phyloP scores from a whole-genome alignment of 92 coral and sea anemone genomes.

The Palythoa heliodiscus region DNA sequence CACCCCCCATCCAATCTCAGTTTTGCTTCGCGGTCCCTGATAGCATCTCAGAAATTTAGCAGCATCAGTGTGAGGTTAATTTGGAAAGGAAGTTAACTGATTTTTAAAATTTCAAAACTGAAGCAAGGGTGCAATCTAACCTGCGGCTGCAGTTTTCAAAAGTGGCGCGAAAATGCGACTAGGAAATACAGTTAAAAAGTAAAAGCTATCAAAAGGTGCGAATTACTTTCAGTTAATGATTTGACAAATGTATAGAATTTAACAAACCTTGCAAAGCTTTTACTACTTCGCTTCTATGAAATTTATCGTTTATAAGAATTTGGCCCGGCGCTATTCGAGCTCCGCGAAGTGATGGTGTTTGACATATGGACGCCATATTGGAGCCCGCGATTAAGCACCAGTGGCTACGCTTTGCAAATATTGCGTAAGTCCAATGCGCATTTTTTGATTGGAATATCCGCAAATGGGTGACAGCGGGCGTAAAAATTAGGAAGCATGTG shows the following conservation, averaged over 20 bases:
- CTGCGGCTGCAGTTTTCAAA: background rate
- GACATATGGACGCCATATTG: slow-evolving; percentile 59
- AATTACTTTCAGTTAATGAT: background rate
- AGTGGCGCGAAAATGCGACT: slow-evolving; percentile 8
- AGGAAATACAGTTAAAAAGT: background rate
- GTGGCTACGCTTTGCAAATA: background rate
- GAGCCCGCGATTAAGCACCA: slow-evolving; percentile 3
- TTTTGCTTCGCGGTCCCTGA: no score
- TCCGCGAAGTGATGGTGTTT: slow-evolving; percentile 72
- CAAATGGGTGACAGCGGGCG: slow-evolving; percentile 6
- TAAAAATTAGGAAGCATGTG: background rate
- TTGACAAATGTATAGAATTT: background rate
- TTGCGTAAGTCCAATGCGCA: slow-evolving; percentile 32
- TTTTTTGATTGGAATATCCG: background rate
- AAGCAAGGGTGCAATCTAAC: background rate
- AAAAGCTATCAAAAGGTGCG: background rate
- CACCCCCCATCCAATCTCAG: no score
- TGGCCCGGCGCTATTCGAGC: slow-evolving; percentile 92
- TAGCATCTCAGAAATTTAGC: no score
- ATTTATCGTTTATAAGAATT: slow-evolving; percentile 84
- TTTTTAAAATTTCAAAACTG: background rate
- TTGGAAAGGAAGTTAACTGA: no score
- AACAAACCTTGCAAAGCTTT: slow-evolving; percentile 82
- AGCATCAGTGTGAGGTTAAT: no score
- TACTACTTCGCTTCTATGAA: slow-evolving; percentile 82